These are phyloP conservation scores for Lytechinus pictus DNA, from an alignment of 35 echinoderm and acorn worm species.

Conservation along the genomic window DNA sequence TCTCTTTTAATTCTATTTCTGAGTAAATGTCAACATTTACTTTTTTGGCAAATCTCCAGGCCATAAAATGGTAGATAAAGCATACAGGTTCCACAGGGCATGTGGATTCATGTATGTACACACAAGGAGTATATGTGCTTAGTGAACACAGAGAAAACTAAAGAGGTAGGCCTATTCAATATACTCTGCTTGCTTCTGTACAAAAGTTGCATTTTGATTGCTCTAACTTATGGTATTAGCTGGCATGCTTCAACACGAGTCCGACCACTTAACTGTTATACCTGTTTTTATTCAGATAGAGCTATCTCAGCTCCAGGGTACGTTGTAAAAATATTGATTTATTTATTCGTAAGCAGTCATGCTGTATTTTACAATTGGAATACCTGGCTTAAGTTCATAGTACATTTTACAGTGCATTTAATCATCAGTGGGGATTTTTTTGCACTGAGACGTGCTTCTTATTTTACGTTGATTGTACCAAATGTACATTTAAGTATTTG, in stretches of 20 bases:
- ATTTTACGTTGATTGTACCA: no score
- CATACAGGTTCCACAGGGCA: not conserved
- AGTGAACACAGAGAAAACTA: not conserved
- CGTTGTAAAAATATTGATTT: not conserved
- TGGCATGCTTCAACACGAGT: not conserved
- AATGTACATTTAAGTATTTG: no score
- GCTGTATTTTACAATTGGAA: not conserved
- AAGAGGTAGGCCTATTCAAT: not conserved
- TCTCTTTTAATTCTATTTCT: not conserved
- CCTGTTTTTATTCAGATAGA: not conserved
- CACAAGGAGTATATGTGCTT: not conserved
- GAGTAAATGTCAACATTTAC: not conserved
- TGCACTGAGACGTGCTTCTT: no score
- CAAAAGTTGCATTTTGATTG: not conserved
- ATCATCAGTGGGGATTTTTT: no score
- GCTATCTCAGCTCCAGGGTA: not conserved
- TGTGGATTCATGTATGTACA: not conserved
- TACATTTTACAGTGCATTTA: no score
- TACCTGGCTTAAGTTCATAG: no score
- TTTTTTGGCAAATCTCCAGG: conserved; percentile 9
- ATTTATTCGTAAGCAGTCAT: not conserved
- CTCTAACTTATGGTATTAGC: not conserved
- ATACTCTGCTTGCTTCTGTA: not conserved
- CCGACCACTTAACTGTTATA: not conserved
- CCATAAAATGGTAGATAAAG: not conserved